Evolutionary conservation across 1,140 invertebrate species (phyloP), one percentile per base, ranked within the genome.

Genomic region (Drosophila suzukii): DNA sequence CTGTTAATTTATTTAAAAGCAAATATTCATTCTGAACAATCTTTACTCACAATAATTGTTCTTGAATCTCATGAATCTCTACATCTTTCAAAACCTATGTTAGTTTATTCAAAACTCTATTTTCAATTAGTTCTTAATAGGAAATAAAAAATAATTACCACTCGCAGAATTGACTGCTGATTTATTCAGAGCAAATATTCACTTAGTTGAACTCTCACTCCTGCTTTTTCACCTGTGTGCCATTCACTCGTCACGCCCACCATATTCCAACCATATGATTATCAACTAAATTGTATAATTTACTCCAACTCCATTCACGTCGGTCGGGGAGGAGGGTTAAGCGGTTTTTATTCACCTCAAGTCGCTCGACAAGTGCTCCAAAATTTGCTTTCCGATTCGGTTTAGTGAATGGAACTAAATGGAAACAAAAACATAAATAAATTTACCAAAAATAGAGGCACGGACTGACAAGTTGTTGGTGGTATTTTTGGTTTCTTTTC

Each of bases 331-430:
- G 15, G 13, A 4, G 36, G 24, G 20, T 20, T 11, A 24, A 30
- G 24, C 24, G 62, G 49, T 20, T 66, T 47, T 13, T 32, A 36
- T 34, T 54, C 36, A 53, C 20, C 27, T 30, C 43, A 17, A 55
- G 50, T 13, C 17, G 30, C 41, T 39, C 12, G 43, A 10, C 62
- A 68, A 68, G 51, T 71, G 62, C 50, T 43, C 65, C 68, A 11
- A 72, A 68, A 54, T 32, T 71, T 57, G 51, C 65, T 71, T 71
- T 70, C 36, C 36, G 51, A 34, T 68, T 68, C 36, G 49, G 50
- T 43, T 72, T 71, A 50, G 68, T 71, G 68, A 72, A 72, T 72
- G 70, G 67, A 72, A 65, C 59, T 67, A 67, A 67, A 34, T 62
- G 57, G 58, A 62, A 67, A 34, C 27, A 13, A 38, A 67, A 67